Evolutionary conservation across 37 sponge, comb jelly and placozoan species (phyloP).

Genomic region (Bolinopsis microptera): DNA sequence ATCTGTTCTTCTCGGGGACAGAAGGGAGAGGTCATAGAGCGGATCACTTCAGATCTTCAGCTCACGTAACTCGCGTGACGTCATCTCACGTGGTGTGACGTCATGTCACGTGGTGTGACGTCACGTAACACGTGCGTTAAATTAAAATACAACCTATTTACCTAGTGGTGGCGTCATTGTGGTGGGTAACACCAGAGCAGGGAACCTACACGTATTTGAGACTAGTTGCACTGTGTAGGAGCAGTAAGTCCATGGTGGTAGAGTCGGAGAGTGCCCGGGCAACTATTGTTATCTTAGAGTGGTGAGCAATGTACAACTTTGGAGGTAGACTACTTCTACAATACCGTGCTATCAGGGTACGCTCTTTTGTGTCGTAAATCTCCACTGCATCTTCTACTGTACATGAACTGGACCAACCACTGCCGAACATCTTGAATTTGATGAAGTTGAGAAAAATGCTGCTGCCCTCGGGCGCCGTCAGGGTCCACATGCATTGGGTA

Average conservation of each 20-base stretch:
- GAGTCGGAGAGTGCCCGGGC: background rate
- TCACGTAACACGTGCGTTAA: background rate
- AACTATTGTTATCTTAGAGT: background rate
- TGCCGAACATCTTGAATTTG: background rate
- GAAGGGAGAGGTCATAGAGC: too few species aligned
- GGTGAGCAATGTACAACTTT: background rate
- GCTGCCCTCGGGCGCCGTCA: background rate
- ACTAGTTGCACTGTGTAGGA: conserved; percentile 33
- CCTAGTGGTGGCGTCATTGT: background rate
- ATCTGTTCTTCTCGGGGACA: too few species aligned
- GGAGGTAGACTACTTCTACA: background rate
- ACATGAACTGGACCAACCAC: background rate
- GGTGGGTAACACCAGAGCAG: background rate
- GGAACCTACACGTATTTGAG: background rate
- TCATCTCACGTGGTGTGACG: too few species aligned
- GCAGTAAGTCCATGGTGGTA: background rate
- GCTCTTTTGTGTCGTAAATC: conserved; percentile 1
- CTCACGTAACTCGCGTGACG: too few species aligned
- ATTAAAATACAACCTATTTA: background rate
- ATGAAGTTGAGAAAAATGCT: conserved; percentile 39
- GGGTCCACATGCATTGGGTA: conserved; percentile 21
- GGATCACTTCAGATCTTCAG: too few species aligned
- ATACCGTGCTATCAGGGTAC: background rate
- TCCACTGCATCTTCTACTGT: conserved; percentile 5
- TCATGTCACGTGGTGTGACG: background rate